Evolutionary conservation across 2,888 invertebrate species (phyloP), one percentile per base, ranked within the genome.

Genomic region (Lasioglossum oenotherae): DNA sequence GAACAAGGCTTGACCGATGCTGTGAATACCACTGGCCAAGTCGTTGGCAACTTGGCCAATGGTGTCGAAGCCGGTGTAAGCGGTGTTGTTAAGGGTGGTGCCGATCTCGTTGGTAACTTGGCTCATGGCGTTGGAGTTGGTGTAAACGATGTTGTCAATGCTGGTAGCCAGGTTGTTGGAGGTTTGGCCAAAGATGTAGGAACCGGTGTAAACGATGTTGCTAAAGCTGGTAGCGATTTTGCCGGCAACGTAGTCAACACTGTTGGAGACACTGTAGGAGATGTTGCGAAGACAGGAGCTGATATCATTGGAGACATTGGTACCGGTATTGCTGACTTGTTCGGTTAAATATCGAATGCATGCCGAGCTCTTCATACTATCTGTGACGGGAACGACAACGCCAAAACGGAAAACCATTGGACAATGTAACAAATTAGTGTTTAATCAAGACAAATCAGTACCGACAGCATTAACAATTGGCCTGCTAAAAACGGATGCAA

Each of bases 381-480:
- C n/a, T 74, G 49, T 12, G 41, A 78, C 19, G 41, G 53, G 27
- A 73, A 73, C 27, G 38, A 1, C 12, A 53, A 67, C 38, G 67
- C 2, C 23, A 4, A 38, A 16, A 64, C 46, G 16, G 44, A 6
- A 49, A 49, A 6, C 46, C 4, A 16, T 46, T 46, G 44, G 12
- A 44, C 44, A 44, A 44, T 44, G 14, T 3, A 12, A 44, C 14
- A 44, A 44, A 44, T 44, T 44, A 14, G 0, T 14, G 12, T 46
- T n/a, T 31, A 75, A 74, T 57, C 16, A 10, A 72, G 12, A 44
- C 81, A 27, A 74, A 76, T 16, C 19, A 1, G 41, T 14, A 82
- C 16, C 60, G 19, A 49, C 44, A n/a, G 77, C 38, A 78, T 71
- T 78, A 27, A 71, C n/a, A n/a, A 38, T 12, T 41, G 38, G 41